Percentiles rank a stretch among this genome's conserved stretches.
These are phyloP conservation scores for Phaethon lepturus DNA, from an alignment of 2,113 vertebrate species.

Conservation along the genomic window DNA sequence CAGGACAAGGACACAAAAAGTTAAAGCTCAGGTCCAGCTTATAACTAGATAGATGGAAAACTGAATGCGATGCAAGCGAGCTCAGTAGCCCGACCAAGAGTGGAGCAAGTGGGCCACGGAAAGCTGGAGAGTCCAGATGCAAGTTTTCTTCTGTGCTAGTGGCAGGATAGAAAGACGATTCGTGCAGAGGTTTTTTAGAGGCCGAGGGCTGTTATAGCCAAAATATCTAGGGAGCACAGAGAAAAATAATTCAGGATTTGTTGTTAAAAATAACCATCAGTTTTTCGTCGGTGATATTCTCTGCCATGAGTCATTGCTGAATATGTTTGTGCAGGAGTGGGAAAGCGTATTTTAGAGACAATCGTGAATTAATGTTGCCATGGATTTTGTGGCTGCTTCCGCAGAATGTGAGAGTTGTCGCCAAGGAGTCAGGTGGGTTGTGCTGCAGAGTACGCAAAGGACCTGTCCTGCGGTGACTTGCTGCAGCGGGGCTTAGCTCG, in stretches of 20 bases:
- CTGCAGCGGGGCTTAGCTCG: neutral
- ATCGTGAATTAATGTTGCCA: constrained; percentile 53
- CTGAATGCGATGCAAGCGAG: accelerated
- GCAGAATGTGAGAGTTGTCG: neutral
- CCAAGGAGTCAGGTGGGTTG: neutral
- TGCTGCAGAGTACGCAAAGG: neutral
- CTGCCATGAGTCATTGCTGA: constrained; percentile 11
- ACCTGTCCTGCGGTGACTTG: neutral
- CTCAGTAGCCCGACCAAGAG: neutral
- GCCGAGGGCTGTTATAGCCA: neutral
- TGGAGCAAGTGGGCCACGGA: neutral
- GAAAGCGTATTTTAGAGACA: constrained; percentile 26
- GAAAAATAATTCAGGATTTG: constrained; percentile 18
- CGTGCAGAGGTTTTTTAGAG: neutral
- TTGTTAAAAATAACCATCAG: constrained; percentile 43
- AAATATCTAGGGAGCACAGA: neutral
- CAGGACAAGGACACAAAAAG: neutral
- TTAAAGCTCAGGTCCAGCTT: neutral
- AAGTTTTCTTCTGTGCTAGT: neutral
- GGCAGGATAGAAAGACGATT: neutral
- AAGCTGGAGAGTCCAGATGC: neutral
- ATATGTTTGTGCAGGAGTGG: neutral
- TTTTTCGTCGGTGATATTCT: constrained; percentile 31
- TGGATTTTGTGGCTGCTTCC: constrained; percentile 31
- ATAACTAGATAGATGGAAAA: neutral